Conservation (phyloP, 92 coral and sea anemone species). For the Desmophyllum pertusum region DNA sequence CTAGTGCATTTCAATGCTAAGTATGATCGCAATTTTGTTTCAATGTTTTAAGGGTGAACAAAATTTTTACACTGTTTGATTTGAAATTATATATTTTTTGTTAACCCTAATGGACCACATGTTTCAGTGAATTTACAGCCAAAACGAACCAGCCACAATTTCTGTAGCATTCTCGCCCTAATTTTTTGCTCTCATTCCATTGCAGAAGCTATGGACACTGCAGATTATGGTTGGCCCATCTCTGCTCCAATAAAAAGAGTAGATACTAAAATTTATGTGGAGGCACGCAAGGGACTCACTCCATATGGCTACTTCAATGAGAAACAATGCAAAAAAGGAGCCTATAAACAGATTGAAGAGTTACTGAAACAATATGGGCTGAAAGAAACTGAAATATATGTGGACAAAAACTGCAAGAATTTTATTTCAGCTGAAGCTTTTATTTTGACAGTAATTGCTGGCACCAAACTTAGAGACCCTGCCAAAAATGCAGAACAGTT, state of each 20-base stretch:
- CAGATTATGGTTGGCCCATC: conserved; percentile 2
- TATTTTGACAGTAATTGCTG: conserved; percentile 15
- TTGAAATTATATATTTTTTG: no score
- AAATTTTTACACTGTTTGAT: no score
- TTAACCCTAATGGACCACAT: no score
- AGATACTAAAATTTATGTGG: background rate
- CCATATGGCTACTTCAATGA: background rate
- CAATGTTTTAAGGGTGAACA: no score
- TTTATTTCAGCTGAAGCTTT: conserved; percentile 17
- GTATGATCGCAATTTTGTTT: no score
- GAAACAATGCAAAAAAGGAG: conserved; percentile 17
- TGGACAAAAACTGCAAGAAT: conserved; percentile 9
- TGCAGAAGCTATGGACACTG: no score
- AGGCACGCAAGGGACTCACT: background rate
- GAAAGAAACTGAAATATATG: background rate
- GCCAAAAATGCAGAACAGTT: background rate
- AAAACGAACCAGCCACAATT: no score
- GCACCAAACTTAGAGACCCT: background rate
- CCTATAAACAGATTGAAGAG: background rate
- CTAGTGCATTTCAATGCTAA: no score
- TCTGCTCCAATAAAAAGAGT: background rate
- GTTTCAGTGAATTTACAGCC: no score
- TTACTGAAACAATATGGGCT: background rate
- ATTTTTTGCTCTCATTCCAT: no score
- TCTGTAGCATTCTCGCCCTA: no score